Base-by-base conservation (phyloP, 2,797 vertebrate species). In the Avahi laniger region DNA sequence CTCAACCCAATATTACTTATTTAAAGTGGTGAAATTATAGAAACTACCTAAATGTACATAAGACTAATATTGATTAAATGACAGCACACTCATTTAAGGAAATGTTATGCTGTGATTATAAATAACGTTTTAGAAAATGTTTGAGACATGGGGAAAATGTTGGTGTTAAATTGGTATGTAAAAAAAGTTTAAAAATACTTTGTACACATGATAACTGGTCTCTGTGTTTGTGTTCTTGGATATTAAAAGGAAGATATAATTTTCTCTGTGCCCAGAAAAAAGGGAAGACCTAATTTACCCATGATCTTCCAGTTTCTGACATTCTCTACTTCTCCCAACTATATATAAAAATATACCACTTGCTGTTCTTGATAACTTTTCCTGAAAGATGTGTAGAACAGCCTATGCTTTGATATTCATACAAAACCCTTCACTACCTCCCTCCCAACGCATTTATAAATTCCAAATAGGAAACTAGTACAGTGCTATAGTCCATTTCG, bases 391-490 rank as follows among this genome's bases (percentile, higher is more conserved):
- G 69, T 48, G 20, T 4, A 50, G 61, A 81, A 48, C 15, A 75
- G 38, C 7, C 88, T 92, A 35, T 33, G 87, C 43, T 91, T 67
- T 84, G 89, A 65, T 82, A 86, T 4, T 84, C 65, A 70, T 10
- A 35, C 4, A 69, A 90, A 84, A 82, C 22, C 41, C 69, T 41
- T 91, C 38, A 46, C 20, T 46, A 26, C 73, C 82, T 78, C 26
- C 57, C 75, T 89, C 83, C 86, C 26, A 43, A 43, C n/a, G 4
- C 83, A 61, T 50, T 88, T 88, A 72, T 69, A 48, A 79, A 92
- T 90, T 94, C 72, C 75, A 89, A 97, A 78, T 48, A 65, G 76
- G 72, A 96, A 85, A 35, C 48, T 50, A 46, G 79, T 24, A 15
- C 26, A 88, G 67, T 76, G 24, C 22, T 46, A 59, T 2, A 22